Base-by-base conservation (phyloP, 2,888 invertebrate genomes). In the Nomada fucata region DNA sequence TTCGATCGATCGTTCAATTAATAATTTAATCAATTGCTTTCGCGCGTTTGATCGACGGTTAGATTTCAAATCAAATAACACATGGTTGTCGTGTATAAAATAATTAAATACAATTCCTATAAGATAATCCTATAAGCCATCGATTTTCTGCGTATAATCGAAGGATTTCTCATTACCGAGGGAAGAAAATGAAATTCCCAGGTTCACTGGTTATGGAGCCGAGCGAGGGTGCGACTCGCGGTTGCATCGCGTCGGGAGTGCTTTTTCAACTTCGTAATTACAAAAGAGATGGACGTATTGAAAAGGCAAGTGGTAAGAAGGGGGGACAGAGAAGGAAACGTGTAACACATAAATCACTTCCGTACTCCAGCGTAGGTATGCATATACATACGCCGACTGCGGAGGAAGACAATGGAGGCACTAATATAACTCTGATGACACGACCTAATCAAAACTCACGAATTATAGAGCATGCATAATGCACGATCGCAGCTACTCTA, bases 391-490 rank as follows among this genome's bases (percentile, higher is more conserved):
- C 29, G 57, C 47, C 3, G 61, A 67, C 71, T 72, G 57, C 68
- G 52, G 79, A 83, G 78, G 74, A 86, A 87, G 82, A 86, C 86
- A 88, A 88, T 85, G 76, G 80, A 77, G 79, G 76, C 75, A 69
- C 60, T 86, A 87, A 85, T 47, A 47, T 15, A 89, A 83, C 85
- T 84, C 86, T 83, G 90, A 90, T 88, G 90, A 91, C 89, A 86
- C 88, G 85, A 86, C 88, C 87, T 88, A 89, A 91, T 89, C 89
- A 88, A 89, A 89, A 90, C 89, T 90, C 89, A 90, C 87, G 90
- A 90, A 91, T 91, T 89, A 90, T 88, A 87, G 84, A 59, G 69
- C 85, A 88, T 90, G 89, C 86, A 89, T 91, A 86, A 90, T 89
- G 82, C 85, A 91, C 85, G 82, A 81, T 73, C 80, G 75, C 67